Evolutionary conservation across 2,888 invertebrate species (phyloP), one percentile per base, ranked within the genome.

Genomic region (Cephalotes varians): DNA sequence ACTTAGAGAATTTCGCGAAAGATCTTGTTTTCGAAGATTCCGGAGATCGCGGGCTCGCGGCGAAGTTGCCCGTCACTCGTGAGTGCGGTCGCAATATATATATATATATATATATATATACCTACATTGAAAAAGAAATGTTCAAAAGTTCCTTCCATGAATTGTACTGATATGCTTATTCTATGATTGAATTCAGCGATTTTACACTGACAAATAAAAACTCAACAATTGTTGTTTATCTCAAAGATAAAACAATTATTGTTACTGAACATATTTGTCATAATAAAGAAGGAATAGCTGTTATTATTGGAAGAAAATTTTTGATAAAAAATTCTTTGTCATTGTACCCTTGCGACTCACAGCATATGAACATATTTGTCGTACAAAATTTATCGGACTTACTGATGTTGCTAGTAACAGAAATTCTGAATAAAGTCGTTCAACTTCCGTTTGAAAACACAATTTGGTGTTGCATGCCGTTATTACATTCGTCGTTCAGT

Each of bases 171-270:
- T n/a, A n/a, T 18, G 34, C 51, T 37, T 34, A 71, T 37, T 1
- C 25, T 21, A 10, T 7, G 18, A 71, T 71, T 54, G 10, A 71
- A 54, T 71, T 71, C 6, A 31, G 12, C 1, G 34, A 71, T 7
- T 71, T 71, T 71, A 15, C 1, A 1, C 37, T 71, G 37, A 54
- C 69, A 31, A n/a, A 21, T 18, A 37, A 21, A 4, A 34, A 18
- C 69, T 37, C 1, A 54, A 71, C 25, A 71, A 71, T 5, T 71
- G 54, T 37, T 71, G 69, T 37, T n/a, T 71, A 71, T 34, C 37
- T 71, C 0, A 71, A 54, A 71, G 54, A 71, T 54, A 54, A 54
- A 34, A 21, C 37, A 54, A 54, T 71, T 54, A 4, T 54, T 71
- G 9, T 51, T 34, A 37, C 54, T 37, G 34, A 51, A 2, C 37